Conservation (phyloP, 2,888 invertebrate genomes). For the Drosophila bunnanda region DNA sequence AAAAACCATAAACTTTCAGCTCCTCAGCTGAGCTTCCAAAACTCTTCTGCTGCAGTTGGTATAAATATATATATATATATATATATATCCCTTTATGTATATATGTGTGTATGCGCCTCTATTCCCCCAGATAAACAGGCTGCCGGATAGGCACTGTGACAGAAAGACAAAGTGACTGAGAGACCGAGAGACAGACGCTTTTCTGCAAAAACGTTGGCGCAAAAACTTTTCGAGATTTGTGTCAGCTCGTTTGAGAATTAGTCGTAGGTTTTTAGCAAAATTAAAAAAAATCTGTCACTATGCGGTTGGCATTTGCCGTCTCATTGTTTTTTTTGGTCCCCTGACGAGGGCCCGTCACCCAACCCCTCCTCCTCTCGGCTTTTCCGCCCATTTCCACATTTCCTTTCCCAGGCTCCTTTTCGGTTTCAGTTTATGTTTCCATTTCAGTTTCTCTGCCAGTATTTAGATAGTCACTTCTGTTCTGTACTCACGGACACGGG, state of each 20-base stretch:
- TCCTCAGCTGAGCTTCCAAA: constrained; percentile 24
- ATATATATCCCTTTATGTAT: constrained; percentile 20
- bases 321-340: constrained; percentile 65
- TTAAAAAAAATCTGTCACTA: constrained; percentile 74
- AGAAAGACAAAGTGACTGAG: constrained; percentile 29
- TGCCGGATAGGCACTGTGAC: constrained; percentile 31
- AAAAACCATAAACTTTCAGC: constrained; percentile 26
- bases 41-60: constrained; percentile 41
- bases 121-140: constrained; percentile 26
- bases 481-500: constrained; percentile 14
- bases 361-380: background rate
- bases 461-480: constrained; percentile 42
- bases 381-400: constrained; percentile 3
- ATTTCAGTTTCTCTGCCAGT: constrained; percentile 26
- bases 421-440: constrained; percentile 34
- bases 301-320: constrained; percentile 69
- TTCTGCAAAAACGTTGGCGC: constrained; percentile 64
- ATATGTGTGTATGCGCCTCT: background rate
- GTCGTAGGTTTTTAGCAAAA: constrained; percentile 79
- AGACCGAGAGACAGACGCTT: constrained; percentile 26
- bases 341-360: constrained; percentile 10
- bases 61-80: background rate
- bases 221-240: constrained; percentile 75
- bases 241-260: constrained; percentile 81
- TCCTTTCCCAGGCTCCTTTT: constrained; percentile 9